Base-by-base conservation (phyloP, 2,888 invertebrate genomes). In the Agrilus cyanescens region DNA sequence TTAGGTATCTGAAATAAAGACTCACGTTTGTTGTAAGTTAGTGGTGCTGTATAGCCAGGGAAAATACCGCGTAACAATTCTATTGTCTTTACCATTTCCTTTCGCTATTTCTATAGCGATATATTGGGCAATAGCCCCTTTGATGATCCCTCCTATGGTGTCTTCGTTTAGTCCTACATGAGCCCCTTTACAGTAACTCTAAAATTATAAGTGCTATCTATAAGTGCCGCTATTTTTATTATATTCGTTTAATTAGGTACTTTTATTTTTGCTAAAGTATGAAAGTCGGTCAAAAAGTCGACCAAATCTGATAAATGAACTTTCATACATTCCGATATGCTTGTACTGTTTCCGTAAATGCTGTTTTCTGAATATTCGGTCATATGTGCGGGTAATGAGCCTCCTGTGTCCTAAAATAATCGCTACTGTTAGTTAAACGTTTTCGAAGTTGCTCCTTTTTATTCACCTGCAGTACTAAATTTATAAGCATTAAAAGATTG, bases 181-280 rank as follows among this genome's bases (percentile, higher is more conserved):
- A 40, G 70, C 68, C 4, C 80, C 82, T 65, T 82, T 84, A 57
- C 75, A 76, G 57, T 80, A 82, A 56, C 78, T 82, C 80, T 82
- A 53, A 47, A 64, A 61, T 36, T n/a, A n/a, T n/a, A n/a, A n/a
- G n/a, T n/a, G n/a, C n/a, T n/a, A n/a, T n/a, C n/a, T n/a, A n/a
- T n/a, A n/a, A n/a, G n/a, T n/a, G n/a, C n/a, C n/a, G n/a, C n/a
- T n/a, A n/a, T 43, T 20, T 12, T 15, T 42, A 14, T 13, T 38
- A n/a, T 32, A 40, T 14, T 13, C 16, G 15, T 14, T 15, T 34
- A 36, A 33, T 25, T n/a, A 33, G 48, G 51, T 63, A 91, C 93
- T 82, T 96, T 97, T 51, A 98, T 84, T 75, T 95, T 96, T 55
- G 88, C 89, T 42, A 98, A 75, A 1, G 96, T 89, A 61, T 98